Percentiles rank a stretch among this genome's conserved stretches.
phyloP scores from a whole-genome alignment of 2,113 vertebrate species.

The Odontophorus gujanensis region DNA sequence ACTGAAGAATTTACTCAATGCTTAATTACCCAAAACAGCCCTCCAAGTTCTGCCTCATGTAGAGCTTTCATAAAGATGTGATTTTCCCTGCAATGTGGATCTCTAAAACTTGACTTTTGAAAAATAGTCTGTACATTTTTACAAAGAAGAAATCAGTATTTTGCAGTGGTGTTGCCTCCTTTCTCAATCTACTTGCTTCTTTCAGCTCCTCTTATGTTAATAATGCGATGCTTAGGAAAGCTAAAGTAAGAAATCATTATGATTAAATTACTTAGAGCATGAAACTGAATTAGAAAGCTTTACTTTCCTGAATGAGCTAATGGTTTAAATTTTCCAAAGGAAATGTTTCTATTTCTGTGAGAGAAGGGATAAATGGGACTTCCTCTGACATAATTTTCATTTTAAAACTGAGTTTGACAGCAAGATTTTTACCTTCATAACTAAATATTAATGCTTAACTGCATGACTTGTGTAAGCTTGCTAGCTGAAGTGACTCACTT shows the following conservation, averaged over 20 bases:
- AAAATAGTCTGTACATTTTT: conserved; percentile 35
- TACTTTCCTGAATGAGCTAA: conserved; percentile 62
- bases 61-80: conserved; percentile 40
- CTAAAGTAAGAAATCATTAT: conserved; percentile 34
- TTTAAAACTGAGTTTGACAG: conserved; percentile 63
- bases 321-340: conserved; percentile 65
- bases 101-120: conserved; percentile 39
- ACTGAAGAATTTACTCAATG: conserved; percentile 60
- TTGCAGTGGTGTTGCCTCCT: neutral
- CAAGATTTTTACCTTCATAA: conserved; percentile 74
- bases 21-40: conserved; percentile 62
- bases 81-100: neutral
- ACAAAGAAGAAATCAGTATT: neutral
- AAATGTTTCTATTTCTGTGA: conserved; percentile 49
- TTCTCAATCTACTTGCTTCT: neutral
- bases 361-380: conserved; percentile 57
- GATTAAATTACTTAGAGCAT: conserved; percentile 43
- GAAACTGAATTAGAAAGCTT: conserved; percentile 63
- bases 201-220: neutral
- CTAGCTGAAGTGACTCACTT: conserved; percentile 80
- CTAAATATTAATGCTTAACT: conserved; percentile 70
- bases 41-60: conserved; percentile 39
- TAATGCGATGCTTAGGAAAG: conserved; percentile 19
- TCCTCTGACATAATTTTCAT: conserved; percentile 64
- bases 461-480: conserved; percentile 76